Evolutionary conservation across 1,140 invertebrate genomes (phyloP), one percentile per base, ranked within the genome.

Genomic region (Polyergus mexicanus): DNA sequence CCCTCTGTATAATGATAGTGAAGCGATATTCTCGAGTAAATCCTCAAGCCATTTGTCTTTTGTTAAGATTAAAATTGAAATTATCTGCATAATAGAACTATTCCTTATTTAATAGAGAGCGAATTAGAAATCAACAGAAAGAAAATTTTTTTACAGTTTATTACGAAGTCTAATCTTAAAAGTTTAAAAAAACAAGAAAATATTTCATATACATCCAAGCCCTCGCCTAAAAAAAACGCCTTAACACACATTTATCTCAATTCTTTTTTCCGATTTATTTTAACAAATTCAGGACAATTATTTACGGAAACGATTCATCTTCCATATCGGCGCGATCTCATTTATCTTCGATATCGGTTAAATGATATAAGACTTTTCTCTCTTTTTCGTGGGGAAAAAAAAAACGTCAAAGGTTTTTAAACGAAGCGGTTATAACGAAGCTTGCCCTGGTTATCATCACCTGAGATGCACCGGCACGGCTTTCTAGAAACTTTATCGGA

Each of bases 321-420:
- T 83, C 69, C 38, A 58, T 81, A 81, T 71, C 78, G 32, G 7
- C 54, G 25, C 28, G 22, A 72, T n/a, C 54, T n/a, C 54, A 83
- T 83, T 83, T 74, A 62, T 74, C 68, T 83, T 71, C 65, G 51
- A 35, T 74, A 74, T 83, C 68, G 38, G n/a, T 2, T 74, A 35
- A 72, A 58, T 8, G n/a, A 44, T 44, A 28, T 47, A 44, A 83
- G 28, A 72, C 19, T 19, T 62, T 13, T 41, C 4, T 22, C n/a
- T 35, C 16, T 58, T 8, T 32, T 10, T 22, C 7, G 1, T 16
- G 16, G 13, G 0, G 13, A 13, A 22, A 72, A 44, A 58, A 38
- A 11, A 62, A n/a, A n/a, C n/a, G 16, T 2, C 25, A 47, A 81
- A 28, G 68, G 22, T 60, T 72, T 60, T 28, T 74, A 32, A 72